Base-by-base conservation (phyloP, 2,797 vertebrate genomes). In the Sebastes baramenuke region DNA sequence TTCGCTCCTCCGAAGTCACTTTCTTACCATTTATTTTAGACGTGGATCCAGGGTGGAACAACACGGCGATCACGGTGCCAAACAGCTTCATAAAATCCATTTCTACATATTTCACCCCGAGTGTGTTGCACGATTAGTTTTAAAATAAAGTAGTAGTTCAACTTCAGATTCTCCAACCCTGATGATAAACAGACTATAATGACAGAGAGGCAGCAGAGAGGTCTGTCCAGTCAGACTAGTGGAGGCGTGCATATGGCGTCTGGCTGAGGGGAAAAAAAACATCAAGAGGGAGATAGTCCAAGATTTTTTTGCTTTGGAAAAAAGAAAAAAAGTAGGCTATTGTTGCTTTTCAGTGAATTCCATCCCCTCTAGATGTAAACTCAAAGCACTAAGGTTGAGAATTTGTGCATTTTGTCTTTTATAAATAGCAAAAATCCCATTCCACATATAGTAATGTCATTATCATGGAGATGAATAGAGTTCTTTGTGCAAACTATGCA, bases 61-160 rank as follows among this genome's bases (percentile, higher is more conserved):
- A 92, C 34, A 97, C 85, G 69, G 93, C 91, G 86, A 96, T 81
- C 66, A 96, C 88, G 1, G 93, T 88, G 88, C 95, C 93, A 74
- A 96, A 89, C 74, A 96, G 86, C 89, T 65, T 95, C 89, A 96
- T 90, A 36, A 95, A 89, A 92, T 96, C 95, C 96, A 96, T 96
- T 72, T 96, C 93, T 90, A 93, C 95, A 95, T 94, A 93, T 94
- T 95, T 95, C 89, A 68, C 84, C 12, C 12, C 59, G 54, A 46
- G 46, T 79, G 77, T 87, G 77, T 73, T 24, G 68, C 59, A 58
- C 74, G 29, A 62, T 49, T 65, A 18, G 34, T 30, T 12, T 20
- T 34, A 54, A 55, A 32, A 27, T 36, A 3, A 61, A 79, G 6
- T 4, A 1, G 2, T 8, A 71, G 32, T 24, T 8, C 7, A 79